Conservation (phyloP, 2,888 invertebrate genomes). For the Lapara coniferarum region DNA sequence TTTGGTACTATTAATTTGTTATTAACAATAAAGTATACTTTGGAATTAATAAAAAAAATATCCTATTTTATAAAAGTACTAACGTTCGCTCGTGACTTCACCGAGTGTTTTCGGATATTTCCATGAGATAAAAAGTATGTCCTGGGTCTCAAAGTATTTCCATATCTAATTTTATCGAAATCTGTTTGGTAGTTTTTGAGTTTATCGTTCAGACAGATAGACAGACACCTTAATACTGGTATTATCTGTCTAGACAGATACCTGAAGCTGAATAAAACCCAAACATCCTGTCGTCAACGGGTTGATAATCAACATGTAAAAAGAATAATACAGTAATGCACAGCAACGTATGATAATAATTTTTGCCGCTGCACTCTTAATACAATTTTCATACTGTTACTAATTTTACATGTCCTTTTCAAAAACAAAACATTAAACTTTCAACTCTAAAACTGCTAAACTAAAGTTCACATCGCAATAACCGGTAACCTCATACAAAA, state of each 20-base stretch:
- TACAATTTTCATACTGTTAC: constrained; percentile 52
- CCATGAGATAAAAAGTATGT: no score
- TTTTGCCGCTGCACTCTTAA: constrained; percentile 39
- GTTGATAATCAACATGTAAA: neutral
- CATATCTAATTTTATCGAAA: no score
- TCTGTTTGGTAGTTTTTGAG: no score
- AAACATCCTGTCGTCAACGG: neutral
- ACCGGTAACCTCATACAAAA: constrained; percentile 39
- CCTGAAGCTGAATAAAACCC: neutral
- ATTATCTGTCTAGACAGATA: no score
- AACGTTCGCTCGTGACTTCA: no score
- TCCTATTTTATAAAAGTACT: no score
- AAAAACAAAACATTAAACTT: constrained; percentile 29
- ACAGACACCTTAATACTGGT: no score
- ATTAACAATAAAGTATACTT: neutral
- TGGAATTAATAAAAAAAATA: no score
- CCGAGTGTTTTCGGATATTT: no score
- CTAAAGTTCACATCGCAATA: constrained; percentile 38
- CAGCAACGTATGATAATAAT: constrained; percentile 32
- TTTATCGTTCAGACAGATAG: no score
- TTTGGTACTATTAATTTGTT: neutral
- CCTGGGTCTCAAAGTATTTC: no score
- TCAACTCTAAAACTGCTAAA: rapidly evolving
- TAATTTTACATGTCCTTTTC: constrained; percentile 52
- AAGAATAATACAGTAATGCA: constrained; percentile 23